Conservation (phyloP, 2,113 vertebrate genomes). For the Cardinalis cardinalis region DNA sequence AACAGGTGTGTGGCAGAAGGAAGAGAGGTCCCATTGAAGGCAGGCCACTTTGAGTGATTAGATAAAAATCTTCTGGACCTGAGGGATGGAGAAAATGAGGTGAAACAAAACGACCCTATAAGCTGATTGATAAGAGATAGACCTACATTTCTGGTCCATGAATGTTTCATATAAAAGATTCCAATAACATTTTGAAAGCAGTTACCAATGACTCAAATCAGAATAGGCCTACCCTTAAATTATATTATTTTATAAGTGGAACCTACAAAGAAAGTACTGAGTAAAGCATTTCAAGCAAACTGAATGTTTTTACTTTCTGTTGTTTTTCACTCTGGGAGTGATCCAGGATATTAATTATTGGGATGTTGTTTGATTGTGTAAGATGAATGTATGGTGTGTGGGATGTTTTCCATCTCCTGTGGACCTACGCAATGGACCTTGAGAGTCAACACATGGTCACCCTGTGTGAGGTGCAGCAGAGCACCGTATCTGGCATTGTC, state of each 20-base stretch:
- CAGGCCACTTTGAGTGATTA: rapidly evolving
- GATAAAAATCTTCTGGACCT: not conserved
- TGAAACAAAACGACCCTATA: not conserved
- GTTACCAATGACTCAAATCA: not conserved
- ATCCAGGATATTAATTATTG: not conserved
- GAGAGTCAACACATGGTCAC: not conserved
- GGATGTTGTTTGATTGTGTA: not conserved
- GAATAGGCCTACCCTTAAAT: not conserved
- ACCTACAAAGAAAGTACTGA: not conserved
- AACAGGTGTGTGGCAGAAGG: not conserved
- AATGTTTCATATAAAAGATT: not conserved
- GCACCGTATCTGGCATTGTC: not conserved
- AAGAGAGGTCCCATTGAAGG: not conserved
- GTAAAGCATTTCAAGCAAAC: not conserved
- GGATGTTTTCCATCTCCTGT: not conserved
- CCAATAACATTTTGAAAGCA: not conserved
- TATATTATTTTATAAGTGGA: not conserved
- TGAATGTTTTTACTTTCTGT: not conserved
- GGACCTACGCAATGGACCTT: not conserved
- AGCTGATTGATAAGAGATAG: not conserved
- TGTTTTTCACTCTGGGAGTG: not conserved
- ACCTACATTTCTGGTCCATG: not conserved
- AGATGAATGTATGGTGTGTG: not conserved
- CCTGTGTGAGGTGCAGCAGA: not conserved
- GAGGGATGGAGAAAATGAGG: not conserved